A percentile compares a stretch with the other conserved stretches of the same genome.
phyloP scores from a whole-genome alignment of 2,113 vertebrate genomes.

The Brienomyrus longianalis region DNA sequence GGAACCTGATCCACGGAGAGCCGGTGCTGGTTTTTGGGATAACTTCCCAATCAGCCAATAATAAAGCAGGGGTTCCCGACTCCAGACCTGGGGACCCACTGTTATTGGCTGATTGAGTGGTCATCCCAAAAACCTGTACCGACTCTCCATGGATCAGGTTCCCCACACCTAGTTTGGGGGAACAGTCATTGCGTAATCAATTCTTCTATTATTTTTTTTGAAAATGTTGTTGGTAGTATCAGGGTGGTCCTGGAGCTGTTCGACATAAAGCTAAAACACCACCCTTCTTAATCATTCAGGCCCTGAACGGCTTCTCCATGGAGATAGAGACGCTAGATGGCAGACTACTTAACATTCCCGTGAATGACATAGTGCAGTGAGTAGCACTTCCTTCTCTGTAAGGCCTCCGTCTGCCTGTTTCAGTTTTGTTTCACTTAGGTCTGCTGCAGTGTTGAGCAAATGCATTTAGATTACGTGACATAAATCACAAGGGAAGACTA shows the following conservation, averaged over 20 bases:
- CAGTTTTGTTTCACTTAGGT: not conserved
- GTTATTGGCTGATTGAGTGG: too few relatives aligned
- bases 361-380: conserved; percentile 90
- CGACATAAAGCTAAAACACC: not conserved
- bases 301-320: conserved; percentile 76
- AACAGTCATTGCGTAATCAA: not conserved
- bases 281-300: conserved; percentile 54
- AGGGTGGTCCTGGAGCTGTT: not conserved
- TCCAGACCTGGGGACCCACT: too few relatives aligned
- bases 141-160: not conserved
- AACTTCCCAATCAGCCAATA: too few relatives aligned
- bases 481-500: not conserved
- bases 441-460: not conserved
- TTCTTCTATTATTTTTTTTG: not conserved
- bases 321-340: conserved; percentile 80
- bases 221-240: not conserved
- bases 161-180: not conserved
- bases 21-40: too few relatives aligned
- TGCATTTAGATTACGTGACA: not conserved
- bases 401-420: not conserved
- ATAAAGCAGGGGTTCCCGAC: too few relatives aligned
- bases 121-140: too few relatives aligned
- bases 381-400: conserved; percentile 35
- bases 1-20: not conserved
- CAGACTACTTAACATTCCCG: conserved; percentile 75